Evolutionary conservation across 2,888 invertebrate species (phyloP).

Genomic region (Alcis repandata): DNA sequence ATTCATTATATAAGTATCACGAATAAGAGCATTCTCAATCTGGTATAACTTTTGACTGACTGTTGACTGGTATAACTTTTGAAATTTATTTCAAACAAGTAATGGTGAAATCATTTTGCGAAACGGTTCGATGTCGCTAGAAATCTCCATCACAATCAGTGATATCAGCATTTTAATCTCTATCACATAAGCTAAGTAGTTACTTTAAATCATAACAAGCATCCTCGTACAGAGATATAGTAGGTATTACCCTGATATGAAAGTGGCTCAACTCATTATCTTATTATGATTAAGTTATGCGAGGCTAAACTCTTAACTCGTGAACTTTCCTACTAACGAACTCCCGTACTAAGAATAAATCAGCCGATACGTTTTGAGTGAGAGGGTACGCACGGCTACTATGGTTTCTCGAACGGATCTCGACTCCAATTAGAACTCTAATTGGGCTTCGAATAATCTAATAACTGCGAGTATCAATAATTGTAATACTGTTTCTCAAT

Average conservation of each 20-base stretch:
- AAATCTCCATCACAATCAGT: too few relatives aligned
- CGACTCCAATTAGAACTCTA: neutral
- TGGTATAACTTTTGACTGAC: too few relatives aligned
- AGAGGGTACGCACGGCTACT: conserved; percentile 50
- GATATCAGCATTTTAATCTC: neutral
- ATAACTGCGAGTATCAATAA: neutral
- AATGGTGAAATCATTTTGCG: too few relatives aligned
- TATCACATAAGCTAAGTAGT: neutral
- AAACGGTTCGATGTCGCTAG: too few relatives aligned
- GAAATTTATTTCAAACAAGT: too few relatives aligned
- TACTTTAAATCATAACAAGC: neutral
- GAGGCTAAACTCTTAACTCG: conserved; percentile 61
- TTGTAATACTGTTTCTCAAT: too few relatives aligned
- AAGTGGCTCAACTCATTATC: conserved; percentile 63
- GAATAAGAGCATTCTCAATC: too few relatives aligned
- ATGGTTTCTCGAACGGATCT: conserved; percentile 31
- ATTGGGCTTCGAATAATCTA: neutral
- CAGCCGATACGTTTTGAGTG: conserved; percentile 48
- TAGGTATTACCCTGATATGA: conserved; percentile 52
- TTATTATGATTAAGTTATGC: conserved; percentile 68
- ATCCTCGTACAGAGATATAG: neutral
- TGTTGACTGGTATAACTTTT: too few relatives aligned
- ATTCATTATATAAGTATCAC: too few relatives aligned
- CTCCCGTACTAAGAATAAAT: conserved; percentile 67
- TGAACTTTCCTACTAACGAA: conserved; percentile 21